phyloP scores from a whole-genome alignment of 2,888 invertebrate species.

The Anthrax anthrax region DNA sequence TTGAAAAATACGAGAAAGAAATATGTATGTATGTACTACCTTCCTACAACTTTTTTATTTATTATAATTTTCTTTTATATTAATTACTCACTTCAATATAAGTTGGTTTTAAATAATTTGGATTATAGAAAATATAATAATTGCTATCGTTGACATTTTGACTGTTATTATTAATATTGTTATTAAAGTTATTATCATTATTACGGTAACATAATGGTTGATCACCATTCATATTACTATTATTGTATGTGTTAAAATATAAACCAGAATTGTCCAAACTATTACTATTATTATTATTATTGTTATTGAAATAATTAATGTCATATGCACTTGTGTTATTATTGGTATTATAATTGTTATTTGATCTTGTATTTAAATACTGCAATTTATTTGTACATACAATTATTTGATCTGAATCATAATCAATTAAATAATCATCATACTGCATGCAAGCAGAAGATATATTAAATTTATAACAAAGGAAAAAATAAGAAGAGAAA shows the following conservation, averaged over 20 bases:
- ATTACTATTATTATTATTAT: conserved; percentile 5
- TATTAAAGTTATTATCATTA: conserved; percentile 14
- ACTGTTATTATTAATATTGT: conserved; percentile 11
- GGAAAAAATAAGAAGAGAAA: too few species aligned
- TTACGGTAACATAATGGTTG: too few species aligned
- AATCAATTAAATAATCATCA: conserved; percentile 19
- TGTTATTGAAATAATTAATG: conserved; percentile 2
- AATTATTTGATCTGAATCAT: conserved; percentile 18
- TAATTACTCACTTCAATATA: too few species aligned
- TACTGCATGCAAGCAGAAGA: conserved; percentile 19
- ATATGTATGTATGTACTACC: too few species aligned
- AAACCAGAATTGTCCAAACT: conserved; percentile 8
- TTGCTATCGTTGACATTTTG: neutral
- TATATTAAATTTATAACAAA: too few species aligned
- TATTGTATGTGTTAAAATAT: neutral
- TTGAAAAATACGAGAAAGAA: too few species aligned
- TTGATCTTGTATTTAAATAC: too few species aligned
- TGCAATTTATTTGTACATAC: conserved; percentile 12
- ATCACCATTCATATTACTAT: too few species aligned
- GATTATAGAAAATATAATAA: neutral
- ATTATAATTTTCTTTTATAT: too few species aligned
- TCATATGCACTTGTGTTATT: conserved; percentile 6
- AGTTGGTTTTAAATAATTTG: too few species aligned
- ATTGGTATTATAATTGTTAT: conserved; percentile 11
- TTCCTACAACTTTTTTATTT: too few species aligned